Conservation (phyloP, 2,888 invertebrate species). For the Ischnura elegans region DNA sequence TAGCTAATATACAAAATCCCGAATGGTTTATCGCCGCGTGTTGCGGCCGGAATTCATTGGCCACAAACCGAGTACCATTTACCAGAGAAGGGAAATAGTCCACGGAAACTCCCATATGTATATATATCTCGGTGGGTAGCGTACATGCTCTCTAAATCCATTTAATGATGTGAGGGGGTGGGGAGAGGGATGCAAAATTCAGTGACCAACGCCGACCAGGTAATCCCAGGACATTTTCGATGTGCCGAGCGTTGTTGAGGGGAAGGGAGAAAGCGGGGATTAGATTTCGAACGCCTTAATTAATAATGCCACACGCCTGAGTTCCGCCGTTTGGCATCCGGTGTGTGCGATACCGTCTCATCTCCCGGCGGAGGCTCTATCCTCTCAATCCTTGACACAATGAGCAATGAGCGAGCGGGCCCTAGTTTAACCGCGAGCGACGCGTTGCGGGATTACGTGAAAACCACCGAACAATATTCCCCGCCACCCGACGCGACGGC, state of each 20-base stretch:
- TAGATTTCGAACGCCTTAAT: slow-evolving; percentile 28
- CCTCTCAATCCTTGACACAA: not conserved
- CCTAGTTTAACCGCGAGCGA: not conserved
- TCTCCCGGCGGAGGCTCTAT: not conserved
- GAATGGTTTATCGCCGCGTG: not conserved
- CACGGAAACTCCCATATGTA: not conserved
- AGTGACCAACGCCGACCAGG: not conserved
- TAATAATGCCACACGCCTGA: not conserved
- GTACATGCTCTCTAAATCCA: not conserved
- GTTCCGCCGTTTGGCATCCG: slow-evolving; percentile 22
- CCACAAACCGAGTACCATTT: not conserved
- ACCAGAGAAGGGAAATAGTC: not conserved
- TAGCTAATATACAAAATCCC: too few species aligned
- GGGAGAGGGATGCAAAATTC: not conserved
- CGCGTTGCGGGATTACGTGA: not conserved
- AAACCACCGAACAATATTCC: not conserved
- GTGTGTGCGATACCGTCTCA: not conserved
- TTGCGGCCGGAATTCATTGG: not conserved
- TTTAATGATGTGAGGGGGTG: not conserved
- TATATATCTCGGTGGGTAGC: too few species aligned
- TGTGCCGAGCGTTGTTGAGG: too few species aligned
- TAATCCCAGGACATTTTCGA: slow-evolving; percentile 31
- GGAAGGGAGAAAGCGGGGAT: not conserved
- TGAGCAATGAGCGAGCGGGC: not conserved
- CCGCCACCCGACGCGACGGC: too few species aligned